phyloP scores from a whole-genome alignment of 2,888 invertebrate genomes.

The Hipparchia sbordonii region DNA sequence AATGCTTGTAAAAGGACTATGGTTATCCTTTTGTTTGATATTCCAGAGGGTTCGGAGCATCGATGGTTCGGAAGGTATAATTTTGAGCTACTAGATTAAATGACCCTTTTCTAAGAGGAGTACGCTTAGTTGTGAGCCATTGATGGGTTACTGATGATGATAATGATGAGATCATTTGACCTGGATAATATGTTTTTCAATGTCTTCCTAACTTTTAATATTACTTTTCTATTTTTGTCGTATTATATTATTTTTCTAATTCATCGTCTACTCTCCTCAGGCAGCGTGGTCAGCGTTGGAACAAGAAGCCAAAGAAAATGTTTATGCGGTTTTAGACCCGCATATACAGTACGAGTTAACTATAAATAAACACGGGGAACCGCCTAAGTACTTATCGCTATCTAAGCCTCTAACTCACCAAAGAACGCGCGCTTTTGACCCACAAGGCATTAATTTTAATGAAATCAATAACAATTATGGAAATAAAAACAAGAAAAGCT shows the following conservation, averaged over 20 bases:
- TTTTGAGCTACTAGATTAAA: too few species aligned
- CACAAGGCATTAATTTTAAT: slow-evolving; percentile 57
- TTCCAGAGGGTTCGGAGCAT: too few species aligned
- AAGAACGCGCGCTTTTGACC: slow-evolving; percentile 74
- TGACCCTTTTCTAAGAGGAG: too few species aligned
- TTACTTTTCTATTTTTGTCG: background rate
- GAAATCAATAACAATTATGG: slow-evolving; percentile 66
- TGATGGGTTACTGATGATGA: too few species aligned
- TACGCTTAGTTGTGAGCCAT: too few species aligned
- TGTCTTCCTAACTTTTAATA: too few species aligned
- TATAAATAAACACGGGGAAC: slow-evolving; percentile 79
- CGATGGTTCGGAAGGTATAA: too few species aligned
- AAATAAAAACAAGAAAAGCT: slow-evolving; percentile 58
- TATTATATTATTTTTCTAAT: background rate
- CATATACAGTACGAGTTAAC: slow-evolving; percentile 82
- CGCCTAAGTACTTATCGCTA: slow-evolving; percentile 79
- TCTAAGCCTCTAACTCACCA: slow-evolving; percentile 79
- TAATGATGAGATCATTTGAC: too few species aligned
- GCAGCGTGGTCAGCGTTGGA: slow-evolving; percentile 77
- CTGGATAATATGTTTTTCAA: too few species aligned
- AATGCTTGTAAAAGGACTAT: too few species aligned
- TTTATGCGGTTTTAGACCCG: slow-evolving; percentile 80
- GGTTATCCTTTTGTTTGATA: too few species aligned
- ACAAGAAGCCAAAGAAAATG: slow-evolving; percentile 82
- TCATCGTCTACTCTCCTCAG: slow-evolving; percentile 51